Base-by-base conservation (phyloP, 2,797 vertebrate genomes). In the Rhinophrynus dorsalis region DNA sequence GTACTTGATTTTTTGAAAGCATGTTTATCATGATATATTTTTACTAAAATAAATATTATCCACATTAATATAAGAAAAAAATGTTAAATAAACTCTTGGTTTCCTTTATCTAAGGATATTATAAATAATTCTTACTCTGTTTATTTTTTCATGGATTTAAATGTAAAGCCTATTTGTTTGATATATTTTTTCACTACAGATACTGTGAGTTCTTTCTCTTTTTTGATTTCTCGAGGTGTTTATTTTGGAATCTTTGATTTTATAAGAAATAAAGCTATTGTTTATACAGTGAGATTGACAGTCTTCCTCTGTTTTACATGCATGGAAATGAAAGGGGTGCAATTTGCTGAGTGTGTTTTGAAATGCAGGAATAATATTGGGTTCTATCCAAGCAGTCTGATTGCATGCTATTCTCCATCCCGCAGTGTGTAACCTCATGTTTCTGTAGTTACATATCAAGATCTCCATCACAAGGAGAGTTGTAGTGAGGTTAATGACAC, bases 261-360 rank as follows among this genome's bases (percentile, higher is more conserved):
- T 47, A 45, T 50, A 56, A 37, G 30, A 45, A 38, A 56, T 38
- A 44, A 70, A 64, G 23, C 61, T 65, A 58, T 72, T 72, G 61
- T 72, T 72, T 72, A 72, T 65, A 58, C 20, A 65, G 68, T 8
- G 61, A 72, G 44, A 72, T 72, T 72, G 68, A 32, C 30, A 44
- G 42, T n/a, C 26, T 47, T 21, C 3, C 20, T 30, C 42, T 64
- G 44, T 72, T 72, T 72, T 72, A 72, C 68, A 72, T 72, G 56
- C 60, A 72, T 72, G 52, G 61, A 65, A 56, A 64, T 63, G 59
- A 65, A 64, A 67, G 54, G 27, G 38, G 48, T 40, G 60, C 61
- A 51, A 72, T 72, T 72, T 72, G 51, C 52, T 12, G 17, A 65
- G 68, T 17, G 42, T 40, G 35, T 72, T 64, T 50, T 56, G 29